Evolutionary conservation across 2,888 invertebrate species (phyloP).

Genomic region (Nasonia oneida): DNA sequence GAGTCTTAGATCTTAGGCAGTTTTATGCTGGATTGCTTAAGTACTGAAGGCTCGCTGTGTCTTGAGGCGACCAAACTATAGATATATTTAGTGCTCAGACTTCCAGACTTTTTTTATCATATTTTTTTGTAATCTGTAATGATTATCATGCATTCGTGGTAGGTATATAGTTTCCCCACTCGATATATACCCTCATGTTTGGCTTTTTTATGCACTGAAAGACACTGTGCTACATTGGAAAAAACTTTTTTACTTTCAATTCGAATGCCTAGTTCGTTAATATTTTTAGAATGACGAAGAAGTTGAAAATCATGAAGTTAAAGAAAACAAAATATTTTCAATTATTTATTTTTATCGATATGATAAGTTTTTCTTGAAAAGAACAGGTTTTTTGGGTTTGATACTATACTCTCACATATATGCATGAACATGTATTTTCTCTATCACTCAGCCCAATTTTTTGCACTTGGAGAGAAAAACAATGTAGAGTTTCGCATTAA

Average conservation of each 20-base stretch:
- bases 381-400: too few relatives aligned
- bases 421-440: background rate
- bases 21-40: slow-evolving; percentile 56
- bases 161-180: slow-evolving; percentile 26
- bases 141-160: slow-evolving; percentile 26
- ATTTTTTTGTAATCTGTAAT: slow-evolving; percentile 31
- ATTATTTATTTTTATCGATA: too few relatives aligned
- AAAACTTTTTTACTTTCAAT: background rate
- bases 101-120: background rate
- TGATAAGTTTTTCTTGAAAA: too few relatives aligned
- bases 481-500: background rate
- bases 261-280: background rate
- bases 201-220: slow-evolving; percentile 33
- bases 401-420: background rate
- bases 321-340: too few relatives aligned
- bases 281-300: background rate
- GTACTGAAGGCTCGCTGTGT: slow-evolving; percentile 54
- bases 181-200: slow-evolving; percentile 32
- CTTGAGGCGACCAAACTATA: slow-evolving; percentile 49
- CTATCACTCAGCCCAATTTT: background rate
- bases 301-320: background rate
- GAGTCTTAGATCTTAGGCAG: slow-evolving; percentile 55
- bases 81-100: slow-evolving; percentile 23
- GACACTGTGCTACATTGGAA: slow-evolving; percentile 37
- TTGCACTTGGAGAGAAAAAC: background rate